Base-by-base conservation (phyloP, 2,888 invertebrate species). In the Coremacera marginata region DNA sequence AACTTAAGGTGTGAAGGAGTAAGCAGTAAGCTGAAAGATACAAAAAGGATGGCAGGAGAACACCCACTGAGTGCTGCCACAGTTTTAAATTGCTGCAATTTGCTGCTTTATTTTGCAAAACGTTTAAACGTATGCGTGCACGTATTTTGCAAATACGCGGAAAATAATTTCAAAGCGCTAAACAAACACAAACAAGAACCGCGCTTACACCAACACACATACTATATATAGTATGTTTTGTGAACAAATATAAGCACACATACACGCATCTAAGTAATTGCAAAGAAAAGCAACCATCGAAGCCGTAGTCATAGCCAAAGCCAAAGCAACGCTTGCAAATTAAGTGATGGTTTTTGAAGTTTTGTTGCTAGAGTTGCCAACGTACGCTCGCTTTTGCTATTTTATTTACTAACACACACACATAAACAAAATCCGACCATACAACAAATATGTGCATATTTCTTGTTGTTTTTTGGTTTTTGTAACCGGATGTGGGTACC, bases 281-380 rank as follows among this genome's bases (percentile, higher is more conserved):
- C 25, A 14, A 60, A 25, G 60, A 27, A 25, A 60, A 60, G 60
- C 60, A 60, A 60, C 22, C 19, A 67, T 34, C 44, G 22, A 22
- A 67, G 37, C 22, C 9, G 9, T 22, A 27, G 60, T 27, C 22
- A n/a, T 27, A 27, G 60, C 27, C 22, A 60, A 65, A 67, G 44
- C 67, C 37, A 37, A 37, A 22, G 37, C 19, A 67, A 67, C 9
- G 65, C 57, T 65, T 52, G 51, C 51, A 74, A 74, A 74, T 74
- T 74, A 65, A 74, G 74, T 74, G 74, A 65, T 65, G 74, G 65
- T 65, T 74, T 65, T 51, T 49, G 65, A 52, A 75, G 57, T 67
- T 75, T 65, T 62, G 34, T 44, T 72, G 31, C 37, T 31, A 52
- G 70, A 27, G 70, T 22, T 55, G 70, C 70, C 31, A 49, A 22